phyloP scores from a whole-genome alignment of 1,140 invertebrate genomes.

The Triops longicaudatus region DNA sequence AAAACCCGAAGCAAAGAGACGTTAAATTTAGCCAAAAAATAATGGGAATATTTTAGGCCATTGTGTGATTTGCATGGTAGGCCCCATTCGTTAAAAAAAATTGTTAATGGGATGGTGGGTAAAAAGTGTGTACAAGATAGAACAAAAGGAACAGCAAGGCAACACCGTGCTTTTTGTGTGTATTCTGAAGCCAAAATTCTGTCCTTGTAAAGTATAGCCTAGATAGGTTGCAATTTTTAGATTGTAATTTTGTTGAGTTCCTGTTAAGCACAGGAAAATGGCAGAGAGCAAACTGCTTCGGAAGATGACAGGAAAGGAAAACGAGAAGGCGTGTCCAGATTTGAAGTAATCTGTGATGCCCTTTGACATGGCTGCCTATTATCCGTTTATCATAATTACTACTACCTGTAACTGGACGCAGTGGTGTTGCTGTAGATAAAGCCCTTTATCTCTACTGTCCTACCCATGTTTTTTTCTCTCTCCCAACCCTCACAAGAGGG shows the following conservation, averaged over 20 bases:
- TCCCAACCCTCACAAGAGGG: background rate
- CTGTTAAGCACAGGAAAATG: background rate
- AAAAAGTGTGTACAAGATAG: background rate
- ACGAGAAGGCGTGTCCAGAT: background rate
- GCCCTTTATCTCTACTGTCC: background rate
- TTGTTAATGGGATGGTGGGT: too few relatives aligned
- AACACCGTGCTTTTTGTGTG: background rate
- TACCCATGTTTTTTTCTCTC: slow-evolving; percentile 8
- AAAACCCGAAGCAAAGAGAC: background rate
- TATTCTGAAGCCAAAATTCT: background rate
- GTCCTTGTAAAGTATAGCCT: slow-evolving; percentile 12
- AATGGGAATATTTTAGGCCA: background rate
- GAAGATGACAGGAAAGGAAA: background rate
- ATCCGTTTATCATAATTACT: background rate
- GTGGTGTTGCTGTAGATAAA: slow-evolving; percentile 14
- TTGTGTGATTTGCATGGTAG: background rate
- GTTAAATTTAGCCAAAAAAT: background rate
- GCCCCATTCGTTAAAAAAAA: background rate
- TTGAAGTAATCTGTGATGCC: background rate
- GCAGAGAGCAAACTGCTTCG: background rate
- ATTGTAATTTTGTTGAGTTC: slow-evolving; percentile 4
- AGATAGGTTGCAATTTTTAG: slow-evolving; percentile 8
- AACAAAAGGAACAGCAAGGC: slow-evolving; percentile 11
- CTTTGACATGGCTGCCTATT: background rate
- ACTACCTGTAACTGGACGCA: background rate